A percentile compares a stretch with the other conserved stretches of the same genome.
Conservation (phyloP, 2,797 vertebrate genomes). For the Corythornis leucogaster region DNA sequence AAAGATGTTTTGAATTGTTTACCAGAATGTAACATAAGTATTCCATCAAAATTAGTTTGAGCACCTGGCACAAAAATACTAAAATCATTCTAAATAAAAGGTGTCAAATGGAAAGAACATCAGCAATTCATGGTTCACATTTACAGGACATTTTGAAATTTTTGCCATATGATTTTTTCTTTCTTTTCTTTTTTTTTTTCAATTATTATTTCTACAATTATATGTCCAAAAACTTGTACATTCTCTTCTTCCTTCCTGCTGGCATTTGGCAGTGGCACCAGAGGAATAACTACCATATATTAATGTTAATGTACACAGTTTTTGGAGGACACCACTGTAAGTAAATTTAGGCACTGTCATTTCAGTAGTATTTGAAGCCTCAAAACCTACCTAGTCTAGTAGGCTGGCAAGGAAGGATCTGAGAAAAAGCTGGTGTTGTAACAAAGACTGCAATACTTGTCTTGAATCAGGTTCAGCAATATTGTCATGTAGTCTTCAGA, state of each 20-base stretch:
- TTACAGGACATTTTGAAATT: not conserved
- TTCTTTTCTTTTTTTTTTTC: not conserved
- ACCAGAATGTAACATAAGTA: not conserved
- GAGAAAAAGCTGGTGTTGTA: not conserved
- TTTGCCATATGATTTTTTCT: not conserved
- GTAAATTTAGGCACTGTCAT: not conserved
- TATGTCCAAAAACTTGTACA: not conserved
- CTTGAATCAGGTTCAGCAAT: not conserved
- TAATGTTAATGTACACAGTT: not conserved
- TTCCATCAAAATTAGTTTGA: not conserved
- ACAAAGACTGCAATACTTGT: not conserved
- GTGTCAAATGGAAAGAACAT: not conserved
- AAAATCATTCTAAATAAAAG: not conserved
- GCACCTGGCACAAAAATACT: not conserved
- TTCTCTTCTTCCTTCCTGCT: not conserved
- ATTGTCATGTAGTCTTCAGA: not conserved
- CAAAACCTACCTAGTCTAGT: not conserved
- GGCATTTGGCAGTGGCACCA: not conserved
- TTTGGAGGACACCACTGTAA: not conserved
- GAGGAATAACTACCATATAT: not conserved
- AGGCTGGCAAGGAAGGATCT: not conserved
- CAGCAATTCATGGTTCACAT: not conserved
- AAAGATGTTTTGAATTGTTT: not conserved
- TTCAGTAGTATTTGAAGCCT: not conserved
- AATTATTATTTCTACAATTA: not conserved